These are phyloP conservation scores for Gadopsis bispinosus DNA, from an alignment of 2,797 vertebrate species.

Conservation along the genomic window DNA sequence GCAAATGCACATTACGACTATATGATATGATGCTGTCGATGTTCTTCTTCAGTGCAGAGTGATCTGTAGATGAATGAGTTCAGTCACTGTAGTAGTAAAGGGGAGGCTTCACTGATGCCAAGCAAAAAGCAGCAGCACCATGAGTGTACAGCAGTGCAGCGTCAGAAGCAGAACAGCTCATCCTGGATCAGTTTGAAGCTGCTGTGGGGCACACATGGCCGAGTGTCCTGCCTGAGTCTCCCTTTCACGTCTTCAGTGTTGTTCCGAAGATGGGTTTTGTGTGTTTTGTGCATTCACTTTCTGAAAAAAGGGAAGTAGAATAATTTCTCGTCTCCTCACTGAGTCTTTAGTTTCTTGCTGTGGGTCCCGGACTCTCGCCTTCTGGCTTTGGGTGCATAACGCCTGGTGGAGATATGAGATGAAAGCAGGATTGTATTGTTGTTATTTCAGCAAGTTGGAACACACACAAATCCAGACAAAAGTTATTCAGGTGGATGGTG, in stretches of 20 bases:
- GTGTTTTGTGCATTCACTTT: constrained; percentile 21
- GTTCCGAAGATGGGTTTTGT: neutral
- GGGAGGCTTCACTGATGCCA: constrained; percentile 3
- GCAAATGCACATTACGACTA: neutral
- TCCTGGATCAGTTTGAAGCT: constrained; percentile 13
- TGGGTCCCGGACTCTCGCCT: constrained; percentile 90
- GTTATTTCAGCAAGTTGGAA: constrained; percentile 1
- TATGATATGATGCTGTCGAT: neutral
- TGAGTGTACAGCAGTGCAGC: neutral
- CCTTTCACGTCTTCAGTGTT: constrained; percentile 10
- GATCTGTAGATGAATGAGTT: neutral
- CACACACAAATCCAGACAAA: neutral
- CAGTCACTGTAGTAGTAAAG: constrained; percentile 8
- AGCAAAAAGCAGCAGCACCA: constrained; percentile 19
- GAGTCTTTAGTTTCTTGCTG: constrained; percentile 87
- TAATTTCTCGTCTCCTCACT: constrained; percentile 75
- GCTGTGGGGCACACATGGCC: neutral
- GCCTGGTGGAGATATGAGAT: constrained; percentile 77
- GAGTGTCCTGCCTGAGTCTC: constrained; percentile 24
- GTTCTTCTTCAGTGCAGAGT: constrained; percentile 10
- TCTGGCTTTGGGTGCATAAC: constrained; percentile 89
- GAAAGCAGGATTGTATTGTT: neutral
- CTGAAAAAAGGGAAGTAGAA: neutral
- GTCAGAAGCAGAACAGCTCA: constrained; percentile 5
- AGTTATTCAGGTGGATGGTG: too few species aligned